A percentile compares a stretch with the other conserved stretches of the same genome.
These are phyloP conservation scores for Parnassius apollo DNA, from an alignment of 2,888 invertebrate species.

Conservation along the genomic window DNA sequence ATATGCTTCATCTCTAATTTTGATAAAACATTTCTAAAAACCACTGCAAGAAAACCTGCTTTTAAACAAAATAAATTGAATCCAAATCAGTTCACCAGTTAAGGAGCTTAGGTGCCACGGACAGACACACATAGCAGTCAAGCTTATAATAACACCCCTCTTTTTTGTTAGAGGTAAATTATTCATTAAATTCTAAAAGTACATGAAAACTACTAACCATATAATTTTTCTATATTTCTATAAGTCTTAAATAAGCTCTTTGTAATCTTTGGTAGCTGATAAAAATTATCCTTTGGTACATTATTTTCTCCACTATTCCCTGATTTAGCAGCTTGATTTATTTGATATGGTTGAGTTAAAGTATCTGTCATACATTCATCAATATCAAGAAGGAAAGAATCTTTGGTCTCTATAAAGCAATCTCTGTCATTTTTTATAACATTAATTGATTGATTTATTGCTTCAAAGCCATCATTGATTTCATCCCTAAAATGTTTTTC, in stretches of 20 bases:
- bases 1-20: no score
- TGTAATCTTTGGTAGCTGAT: conserved; percentile 88
- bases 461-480: conserved; percentile 71
- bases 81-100: no score
- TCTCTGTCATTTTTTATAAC: conserved; percentile 49
- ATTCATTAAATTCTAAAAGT: no score
- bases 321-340: conserved; percentile 1
- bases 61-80: no score
- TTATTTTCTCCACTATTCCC: conserved; percentile 29
- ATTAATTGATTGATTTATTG: conserved; percentile 76
- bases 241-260: conserved; percentile 86
- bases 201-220: conserved; percentile 83
- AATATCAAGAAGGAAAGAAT: conserved; percentile 67
- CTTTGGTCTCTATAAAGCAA: conserved; percentile 61
- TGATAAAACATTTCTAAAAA: no score
- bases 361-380: conserved; percentile 43
- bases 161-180: no score
- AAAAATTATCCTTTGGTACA: conserved; percentile 77
- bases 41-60: no score
- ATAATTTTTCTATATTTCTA: conserved; percentile 90
- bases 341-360: conserved; percentile 1
- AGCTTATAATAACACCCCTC: no score
- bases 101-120: no score
- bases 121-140: no score
- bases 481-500: conserved; percentile 44